These are phyloP conservation scores for Baryphthengus martii DNA, from an alignment of 2,113 vertebrate genomes.

Conservation along the genomic window DNA sequence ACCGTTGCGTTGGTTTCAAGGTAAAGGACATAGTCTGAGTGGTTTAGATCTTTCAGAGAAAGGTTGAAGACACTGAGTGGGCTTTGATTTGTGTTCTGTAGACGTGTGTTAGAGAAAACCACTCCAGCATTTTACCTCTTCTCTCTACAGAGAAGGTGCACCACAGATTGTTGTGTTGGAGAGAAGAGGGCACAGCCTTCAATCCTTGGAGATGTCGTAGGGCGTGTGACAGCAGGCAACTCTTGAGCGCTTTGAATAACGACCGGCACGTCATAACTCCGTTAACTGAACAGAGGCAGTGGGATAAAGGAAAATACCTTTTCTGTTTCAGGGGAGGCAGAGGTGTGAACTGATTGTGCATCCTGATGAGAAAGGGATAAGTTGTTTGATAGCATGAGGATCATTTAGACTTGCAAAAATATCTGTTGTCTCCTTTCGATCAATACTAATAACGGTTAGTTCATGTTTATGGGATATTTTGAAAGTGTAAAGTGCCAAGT, in stretches of 20 bases:
- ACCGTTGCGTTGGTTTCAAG: not conserved
- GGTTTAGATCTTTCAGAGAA: conserved; percentile 19
- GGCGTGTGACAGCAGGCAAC: not conserved
- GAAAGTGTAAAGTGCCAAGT: not conserved
- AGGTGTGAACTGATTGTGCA: not conserved
- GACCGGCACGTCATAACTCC: not conserved
- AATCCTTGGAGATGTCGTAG: not conserved
- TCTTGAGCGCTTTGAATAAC: not conserved
- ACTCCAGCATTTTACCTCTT: not conserved
- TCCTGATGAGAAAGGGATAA: not conserved
- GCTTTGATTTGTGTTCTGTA: conserved; percentile 41
- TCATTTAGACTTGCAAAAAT: not conserved
- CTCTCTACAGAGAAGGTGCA: not conserved
- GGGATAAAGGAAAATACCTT: not conserved
- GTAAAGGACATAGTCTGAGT: not conserved
- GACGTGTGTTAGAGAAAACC: not conserved
- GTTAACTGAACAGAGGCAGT: not conserved
- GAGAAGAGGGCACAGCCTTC: not conserved
- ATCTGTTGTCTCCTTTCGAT: not conserved
- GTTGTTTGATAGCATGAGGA: not conserved
- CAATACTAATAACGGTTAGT: not conserved
- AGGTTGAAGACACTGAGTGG: not conserved
- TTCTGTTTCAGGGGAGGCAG: not conserved
- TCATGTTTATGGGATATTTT: not conserved
- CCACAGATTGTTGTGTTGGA: not conserved